These are phyloP conservation scores for Chrysaora quinquecirrha DNA, from an alignment of 30 jellyfish, hydroid and myxozoan species.

Conservation along the genomic window DNA sequence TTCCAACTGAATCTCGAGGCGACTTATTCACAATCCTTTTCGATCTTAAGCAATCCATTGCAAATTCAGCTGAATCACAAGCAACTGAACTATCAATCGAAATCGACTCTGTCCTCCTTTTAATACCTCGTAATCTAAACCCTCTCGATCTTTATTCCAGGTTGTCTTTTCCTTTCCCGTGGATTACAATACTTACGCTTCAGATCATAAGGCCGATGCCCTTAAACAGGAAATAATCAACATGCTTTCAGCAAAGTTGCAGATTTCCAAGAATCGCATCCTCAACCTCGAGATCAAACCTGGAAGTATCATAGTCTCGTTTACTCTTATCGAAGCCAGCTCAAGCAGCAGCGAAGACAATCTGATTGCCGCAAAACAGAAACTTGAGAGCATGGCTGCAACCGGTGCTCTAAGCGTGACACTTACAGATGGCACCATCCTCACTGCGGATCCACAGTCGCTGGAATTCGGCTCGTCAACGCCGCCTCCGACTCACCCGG, in stretches of 20 bases:
- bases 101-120: background rate
- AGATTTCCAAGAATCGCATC: constrained; percentile 48
- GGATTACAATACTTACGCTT: constrained; percentile 22
- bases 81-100: no score
- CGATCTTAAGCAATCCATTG: no score
- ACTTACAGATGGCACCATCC: background rate
- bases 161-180: constrained; percentile 46
- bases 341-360: constrained; percentile 12
- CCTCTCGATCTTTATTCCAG: no score
- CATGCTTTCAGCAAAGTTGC: constrained; percentile 28
- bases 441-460: background rate
- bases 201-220: background rate
- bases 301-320: constrained; percentile 62
- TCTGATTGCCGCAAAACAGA: background rate
- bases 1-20: no score
- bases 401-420: constrained; percentile 38
- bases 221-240: constrained; percentile 28
- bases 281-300: constrained; percentile 35
- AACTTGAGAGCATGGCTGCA: constrained; percentile 22
- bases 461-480: background rate
- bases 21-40: no score
- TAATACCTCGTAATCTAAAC: no score
- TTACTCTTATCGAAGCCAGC: constrained; percentile 51
- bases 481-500: no score
- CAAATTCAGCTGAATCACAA: no score